Percentiles rank a stretch among this genome's conserved stretches.
These are phyloP conservation scores for Scrobipalpa atriplicella DNA, from an alignment of 2,888 invertebrate species.

Conservation along the genomic window DNA sequence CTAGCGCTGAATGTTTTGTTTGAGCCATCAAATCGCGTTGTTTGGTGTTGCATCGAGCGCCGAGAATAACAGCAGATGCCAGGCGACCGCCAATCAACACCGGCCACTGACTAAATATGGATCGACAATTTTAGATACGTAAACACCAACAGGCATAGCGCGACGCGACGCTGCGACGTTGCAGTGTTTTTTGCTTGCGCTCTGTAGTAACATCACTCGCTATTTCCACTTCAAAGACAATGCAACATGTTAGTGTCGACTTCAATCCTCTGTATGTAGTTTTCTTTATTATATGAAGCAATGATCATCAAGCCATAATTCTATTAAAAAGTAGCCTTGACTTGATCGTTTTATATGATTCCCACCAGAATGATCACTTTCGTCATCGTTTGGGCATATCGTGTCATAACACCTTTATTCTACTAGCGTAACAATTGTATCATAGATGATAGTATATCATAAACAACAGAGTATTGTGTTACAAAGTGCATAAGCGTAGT, in stretches of 20 bases:
- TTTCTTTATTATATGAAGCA: conserved; percentile 14
- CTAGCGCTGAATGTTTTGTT: conserved; percentile 20
- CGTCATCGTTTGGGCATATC: conserved; percentile 10
- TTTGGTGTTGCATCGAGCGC: conserved; percentile 20
- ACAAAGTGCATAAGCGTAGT: conserved; percentile 23
- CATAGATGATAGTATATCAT: conserved; percentile 15
- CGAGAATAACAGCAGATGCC: conserved; percentile 29
- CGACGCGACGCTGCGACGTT: conserved; percentile 10
- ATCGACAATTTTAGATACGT: conserved; percentile 29
- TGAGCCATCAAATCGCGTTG: conserved; percentile 20
- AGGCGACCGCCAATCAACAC: conserved; percentile 28
- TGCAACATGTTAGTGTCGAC: conserved; percentile 17
- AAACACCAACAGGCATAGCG: conserved; percentile 22
- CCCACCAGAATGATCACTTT: not conserved
- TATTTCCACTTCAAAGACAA: conserved; percentile 16
- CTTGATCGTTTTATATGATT: not conserved
- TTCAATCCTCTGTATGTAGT: conserved; percentile 13
- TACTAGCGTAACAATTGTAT: conserved; percentile 16
- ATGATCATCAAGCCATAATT: not conserved
- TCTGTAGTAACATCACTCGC: conserved; percentile 12
- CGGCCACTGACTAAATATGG: conserved; percentile 30
- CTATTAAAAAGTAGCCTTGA: conserved; percentile 16
- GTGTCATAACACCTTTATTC: conserved; percentile 1
- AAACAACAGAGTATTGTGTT: conserved; percentile 20
- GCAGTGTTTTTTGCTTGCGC: conserved; percentile 19